phyloP scores from a whole-genome alignment of 2,797 vertebrate genomes.

The Squalus acanthias region DNA sequence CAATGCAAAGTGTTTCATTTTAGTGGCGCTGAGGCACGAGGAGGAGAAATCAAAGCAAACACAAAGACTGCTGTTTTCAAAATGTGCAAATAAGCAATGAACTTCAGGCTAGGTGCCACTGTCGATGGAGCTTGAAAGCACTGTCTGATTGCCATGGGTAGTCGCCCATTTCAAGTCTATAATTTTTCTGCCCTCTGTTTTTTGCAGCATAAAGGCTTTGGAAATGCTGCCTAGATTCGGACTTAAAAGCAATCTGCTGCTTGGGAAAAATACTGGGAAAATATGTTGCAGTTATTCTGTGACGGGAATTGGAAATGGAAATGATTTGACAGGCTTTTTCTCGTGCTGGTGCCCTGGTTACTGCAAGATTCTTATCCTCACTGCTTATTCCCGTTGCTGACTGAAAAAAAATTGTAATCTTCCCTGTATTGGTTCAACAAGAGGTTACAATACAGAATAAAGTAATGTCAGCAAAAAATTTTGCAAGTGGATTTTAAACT shows the following conservation, averaged over 20 bases:
- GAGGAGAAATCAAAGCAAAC: background rate
- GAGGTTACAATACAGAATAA: background rate
- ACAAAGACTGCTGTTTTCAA: background rate
- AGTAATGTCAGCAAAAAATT: background rate
- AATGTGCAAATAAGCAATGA: background rate
- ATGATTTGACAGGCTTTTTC: background rate
- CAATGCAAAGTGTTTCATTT: slow-evolving; percentile 14
- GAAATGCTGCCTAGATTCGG: background rate
- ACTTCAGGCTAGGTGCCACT: background rate
- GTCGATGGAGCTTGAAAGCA: background rate
- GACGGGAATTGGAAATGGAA: slow-evolving; percentile 15
- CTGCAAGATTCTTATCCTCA: slow-evolving; percentile 24
- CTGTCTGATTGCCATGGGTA: background rate
- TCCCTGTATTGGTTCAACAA: background rate
- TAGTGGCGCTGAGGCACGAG: background rate
- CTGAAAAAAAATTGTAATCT: background rate
- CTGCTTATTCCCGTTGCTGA: background rate
- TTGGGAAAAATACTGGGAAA: slow-evolving; percentile 20
- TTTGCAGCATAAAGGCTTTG: background rate
- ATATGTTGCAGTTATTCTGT: background rate
- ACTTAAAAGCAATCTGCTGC: slow-evolving; percentile 20
- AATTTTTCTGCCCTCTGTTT: slow-evolving; percentile 32
- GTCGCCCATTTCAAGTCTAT: slow-evolving; percentile 20
- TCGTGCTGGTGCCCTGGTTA: background rate
- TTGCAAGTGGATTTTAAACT: background rate